phyloP scores from a whole-genome alignment of 1,140 invertebrate species.

The Wasmannia auropunctata region DNA sequence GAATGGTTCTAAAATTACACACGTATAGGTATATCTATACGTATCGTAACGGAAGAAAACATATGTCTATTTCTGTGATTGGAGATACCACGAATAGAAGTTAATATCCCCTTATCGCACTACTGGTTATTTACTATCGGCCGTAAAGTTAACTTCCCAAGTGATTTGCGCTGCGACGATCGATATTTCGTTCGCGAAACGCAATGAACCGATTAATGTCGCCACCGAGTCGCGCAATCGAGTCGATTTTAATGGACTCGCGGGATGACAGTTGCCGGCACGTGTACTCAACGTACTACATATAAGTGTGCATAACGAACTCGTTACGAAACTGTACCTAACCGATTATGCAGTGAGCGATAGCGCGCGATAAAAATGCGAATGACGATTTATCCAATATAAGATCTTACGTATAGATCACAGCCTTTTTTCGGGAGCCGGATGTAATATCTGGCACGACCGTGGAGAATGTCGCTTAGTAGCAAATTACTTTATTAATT shows the following conservation, averaged over 20 bases:
- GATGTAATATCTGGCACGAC: not conserved
- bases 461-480: slow-evolving; percentile 54
- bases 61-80: not conserved
- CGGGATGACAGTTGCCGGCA: slow-evolving; percentile 32
- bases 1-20: not conserved
- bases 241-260: slow-evolving; percentile 32
- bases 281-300: not conserved
- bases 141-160: not conserved
- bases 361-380: slow-evolving; percentile 17
- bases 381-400: slow-evolving; percentile 29
- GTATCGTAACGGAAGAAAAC: not conserved
- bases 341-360: slow-evolving; percentile 15
- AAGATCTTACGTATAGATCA: slow-evolving; percentile 1
- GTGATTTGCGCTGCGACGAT: not conserved
- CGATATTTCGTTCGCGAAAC: slow-evolving; percentile 23
- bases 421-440: not conserved
- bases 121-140: not conserved
- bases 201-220: slow-evolving; percentile 31
- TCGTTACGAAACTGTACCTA: slow-evolving; percentile 52
- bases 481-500: slow-evolving; percentile 60
- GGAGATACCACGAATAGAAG: not conserved
- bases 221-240: slow-evolving; percentile 30
- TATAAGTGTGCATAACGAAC: slow-evolving; percentile 23
- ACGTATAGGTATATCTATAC: not conserved
- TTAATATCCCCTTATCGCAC: slow-evolving; percentile 35